phyloP scores from a whole-genome alignment of 2,113 vertebrate genomes.

The Lampris incognitus region DNA sequence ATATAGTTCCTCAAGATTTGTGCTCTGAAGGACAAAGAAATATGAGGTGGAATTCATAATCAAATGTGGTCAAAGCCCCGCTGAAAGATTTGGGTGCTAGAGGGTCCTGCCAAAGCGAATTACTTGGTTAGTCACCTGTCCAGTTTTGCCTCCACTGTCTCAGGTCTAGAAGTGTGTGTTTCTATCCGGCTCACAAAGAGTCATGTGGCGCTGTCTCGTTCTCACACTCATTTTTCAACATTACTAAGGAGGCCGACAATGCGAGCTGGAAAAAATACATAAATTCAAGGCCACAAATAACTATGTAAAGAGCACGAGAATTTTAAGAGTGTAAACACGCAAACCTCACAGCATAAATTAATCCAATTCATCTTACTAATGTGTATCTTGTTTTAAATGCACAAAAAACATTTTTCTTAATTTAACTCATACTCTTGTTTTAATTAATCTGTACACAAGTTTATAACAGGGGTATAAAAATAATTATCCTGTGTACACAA shows the following conservation, averaged over 20 bases:
- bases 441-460: too few species aligned
- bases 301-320: too few species aligned
- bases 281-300: too few species aligned
- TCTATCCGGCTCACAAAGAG: background rate
- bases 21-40: background rate
- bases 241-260: background rate
- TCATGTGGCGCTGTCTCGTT: constrained; percentile 29
- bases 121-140: constrained; percentile 39
- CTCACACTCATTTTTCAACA: background rate
- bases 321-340: too few species aligned
- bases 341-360: too few species aligned
- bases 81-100: background rate
- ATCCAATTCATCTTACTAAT: too few species aligned
- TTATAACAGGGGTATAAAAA: too few species aligned
- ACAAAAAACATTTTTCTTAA: too few species aligned
- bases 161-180: constrained; percentile 1
- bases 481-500: too few species aligned
- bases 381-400: too few species aligned
- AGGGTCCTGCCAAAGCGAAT: constrained; percentile 46
- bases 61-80: constrained; percentile 6
- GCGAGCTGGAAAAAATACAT: too few species aligned
- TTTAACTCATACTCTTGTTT: too few species aligned
- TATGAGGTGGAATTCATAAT: constrained; percentile 33
- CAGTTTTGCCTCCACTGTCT: background rate
- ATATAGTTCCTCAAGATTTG: background rate